These are phyloP conservation scores for Crocallis elinguaria DNA, from an alignment of 2,888 invertebrate genomes.

Conservation along the genomic window DNA sequence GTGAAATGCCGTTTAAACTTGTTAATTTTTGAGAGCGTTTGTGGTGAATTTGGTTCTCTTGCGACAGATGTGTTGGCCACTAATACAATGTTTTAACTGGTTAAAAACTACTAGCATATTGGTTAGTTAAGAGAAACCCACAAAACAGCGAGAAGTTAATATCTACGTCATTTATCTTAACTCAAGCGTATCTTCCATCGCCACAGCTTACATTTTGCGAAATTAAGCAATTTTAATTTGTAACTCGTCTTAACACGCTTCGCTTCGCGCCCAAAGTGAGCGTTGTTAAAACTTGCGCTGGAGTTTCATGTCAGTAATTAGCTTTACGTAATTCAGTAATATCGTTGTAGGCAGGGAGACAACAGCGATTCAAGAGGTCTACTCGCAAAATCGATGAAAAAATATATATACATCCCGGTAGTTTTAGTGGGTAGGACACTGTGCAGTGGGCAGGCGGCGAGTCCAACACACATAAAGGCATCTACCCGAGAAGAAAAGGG, in stretches of 20 bases:
- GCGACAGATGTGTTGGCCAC: too few species aligned
- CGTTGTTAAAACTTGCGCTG: constrained; percentile 58
- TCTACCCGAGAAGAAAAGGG: too few species aligned
- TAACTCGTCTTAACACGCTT: constrained; percentile 45
- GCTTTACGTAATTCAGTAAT: constrained; percentile 66
- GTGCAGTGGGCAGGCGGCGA: too few species aligned
- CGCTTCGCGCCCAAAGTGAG: constrained; percentile 27
- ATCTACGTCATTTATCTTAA: neutral
- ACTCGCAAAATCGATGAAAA: too few species aligned
- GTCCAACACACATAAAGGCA: too few species aligned
- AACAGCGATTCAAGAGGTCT: neutral
- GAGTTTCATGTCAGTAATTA: constrained; percentile 75
- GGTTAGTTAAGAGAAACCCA: neutral
- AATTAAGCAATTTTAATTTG: constrained; percentile 63
- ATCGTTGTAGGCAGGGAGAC: constrained; percentile 39
- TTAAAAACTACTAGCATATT: too few species aligned
- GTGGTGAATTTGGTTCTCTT: too few species aligned
- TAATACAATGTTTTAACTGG: too few species aligned
- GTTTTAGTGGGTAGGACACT: too few species aligned
- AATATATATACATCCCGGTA: too few species aligned
- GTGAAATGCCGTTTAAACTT: too few species aligned
- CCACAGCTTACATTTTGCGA: constrained; percentile 39
- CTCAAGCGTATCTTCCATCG: constrained; percentile 21
- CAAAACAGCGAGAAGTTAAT: neutral
- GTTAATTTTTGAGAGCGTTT: too few species aligned